Evolutionary conservation across 2,113 vertebrate species (phyloP).

Genomic region (Suricata suricatta): DNA sequence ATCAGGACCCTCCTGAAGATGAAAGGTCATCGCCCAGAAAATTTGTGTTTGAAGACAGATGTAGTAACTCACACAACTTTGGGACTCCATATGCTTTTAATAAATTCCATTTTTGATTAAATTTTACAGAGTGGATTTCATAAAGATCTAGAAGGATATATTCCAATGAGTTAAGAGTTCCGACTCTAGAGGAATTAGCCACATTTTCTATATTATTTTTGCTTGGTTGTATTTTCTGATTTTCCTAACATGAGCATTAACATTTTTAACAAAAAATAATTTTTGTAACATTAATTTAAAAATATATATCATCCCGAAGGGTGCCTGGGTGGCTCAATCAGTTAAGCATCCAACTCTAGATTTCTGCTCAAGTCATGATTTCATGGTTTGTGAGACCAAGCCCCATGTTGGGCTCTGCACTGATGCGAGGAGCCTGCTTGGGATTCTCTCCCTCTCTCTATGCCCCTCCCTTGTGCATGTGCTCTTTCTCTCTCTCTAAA

Average conservation of each 20-base stretch:
- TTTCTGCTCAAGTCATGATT: no score
- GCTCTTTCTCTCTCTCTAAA: no score
- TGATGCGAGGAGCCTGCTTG: no score
- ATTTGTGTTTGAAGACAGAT: neutral
- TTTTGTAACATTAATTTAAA: neutral
- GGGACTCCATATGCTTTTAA: neutral
- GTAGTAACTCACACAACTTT: neutral
- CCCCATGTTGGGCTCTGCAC: no score
- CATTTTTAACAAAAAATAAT: slow-evolving; percentile 35
- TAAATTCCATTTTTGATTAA: slow-evolving; percentile 4
- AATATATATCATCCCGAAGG: neutral
- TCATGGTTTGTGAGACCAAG: no score
- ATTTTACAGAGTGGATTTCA: neutral
- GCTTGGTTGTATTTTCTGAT: slow-evolving; percentile 30
- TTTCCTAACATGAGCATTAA: slow-evolving; percentile 38
- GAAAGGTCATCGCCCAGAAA: neutral
- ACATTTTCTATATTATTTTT: neutral
- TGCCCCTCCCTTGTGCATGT: no score
- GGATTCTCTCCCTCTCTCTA: no score
- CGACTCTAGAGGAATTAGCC: neutral
- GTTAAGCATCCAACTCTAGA: no score
- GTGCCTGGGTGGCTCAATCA: no score
- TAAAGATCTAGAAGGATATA: slow-evolving; percentile 8
- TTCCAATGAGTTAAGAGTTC: neutral
- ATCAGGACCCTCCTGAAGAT: neutral